These are phyloP conservation scores for Gryon sp. DNA, from an alignment of 1,140 invertebrate species.

Conservation along the genomic window DNA sequence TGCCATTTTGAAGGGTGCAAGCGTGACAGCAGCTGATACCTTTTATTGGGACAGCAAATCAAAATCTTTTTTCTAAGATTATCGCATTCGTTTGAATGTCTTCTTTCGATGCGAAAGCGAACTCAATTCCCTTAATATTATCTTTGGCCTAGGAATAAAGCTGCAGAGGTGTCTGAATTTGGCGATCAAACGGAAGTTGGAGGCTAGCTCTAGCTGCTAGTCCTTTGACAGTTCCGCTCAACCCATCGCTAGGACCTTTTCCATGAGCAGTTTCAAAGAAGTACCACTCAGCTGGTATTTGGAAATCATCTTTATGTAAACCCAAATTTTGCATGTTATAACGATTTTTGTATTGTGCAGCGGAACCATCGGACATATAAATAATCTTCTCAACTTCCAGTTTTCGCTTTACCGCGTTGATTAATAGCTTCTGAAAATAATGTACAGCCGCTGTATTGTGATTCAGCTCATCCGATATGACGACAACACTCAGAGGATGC, in stretches of 20 bases:
- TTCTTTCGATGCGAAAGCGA: conserved; percentile 15
- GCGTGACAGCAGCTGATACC: conserved; percentile 34
- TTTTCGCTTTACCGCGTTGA: conserved; percentile 52
- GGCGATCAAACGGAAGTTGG: conserved; percentile 12
- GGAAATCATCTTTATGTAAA: conserved; percentile 64
- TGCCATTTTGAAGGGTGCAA: conserved; percentile 12
- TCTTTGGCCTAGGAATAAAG: conserved; percentile 21
- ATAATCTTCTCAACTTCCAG: conserved; percentile 60
- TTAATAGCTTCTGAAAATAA: conserved; percentile 43
- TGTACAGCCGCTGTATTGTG: conserved; percentile 61
- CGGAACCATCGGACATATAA: conserved; percentile 68
- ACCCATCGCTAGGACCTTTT: conserved; percentile 68
- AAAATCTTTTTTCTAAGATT: conserved; percentile 34
- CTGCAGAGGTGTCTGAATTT: conserved; percentile 22
- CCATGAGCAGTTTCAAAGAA: conserved; percentile 69
- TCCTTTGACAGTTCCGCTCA: conserved; percentile 65
- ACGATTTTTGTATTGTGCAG: conserved; percentile 70
- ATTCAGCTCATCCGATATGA: conserved; percentile 57
- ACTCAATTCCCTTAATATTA: conserved; percentile 30
- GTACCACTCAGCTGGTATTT: conserved; percentile 66
- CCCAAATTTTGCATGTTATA: conserved; percentile 68
- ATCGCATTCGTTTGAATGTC: conserved; percentile 15
- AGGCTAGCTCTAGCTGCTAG: conserved; percentile 35
- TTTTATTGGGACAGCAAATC: conserved; percentile 28
- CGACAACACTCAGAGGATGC: conserved; percentile 28